Conservation (phyloP, 2,113 vertebrate genomes). For the Takifugu flavidus region DNA sequence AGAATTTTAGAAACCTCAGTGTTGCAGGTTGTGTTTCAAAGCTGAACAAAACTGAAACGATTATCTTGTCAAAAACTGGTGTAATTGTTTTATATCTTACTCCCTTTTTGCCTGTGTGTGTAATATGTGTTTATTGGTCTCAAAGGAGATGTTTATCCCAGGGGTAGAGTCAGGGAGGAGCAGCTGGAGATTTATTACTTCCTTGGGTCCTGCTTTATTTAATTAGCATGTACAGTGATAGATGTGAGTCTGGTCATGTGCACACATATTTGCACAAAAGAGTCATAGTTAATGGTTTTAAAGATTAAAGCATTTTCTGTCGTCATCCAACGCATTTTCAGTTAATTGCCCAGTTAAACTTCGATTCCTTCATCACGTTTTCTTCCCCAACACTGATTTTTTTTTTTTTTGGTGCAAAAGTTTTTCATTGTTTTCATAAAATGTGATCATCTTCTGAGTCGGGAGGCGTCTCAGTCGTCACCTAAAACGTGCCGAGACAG, state of each 20-base stretch:
- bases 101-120: conserved; percentile 1
- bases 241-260: conserved; percentile 1
- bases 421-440: no score
- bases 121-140: conserved; percentile 25
- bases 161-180: conserved; percentile 48
- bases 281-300: no score
- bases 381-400: no score
- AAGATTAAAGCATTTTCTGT: no score
- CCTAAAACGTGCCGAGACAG: no score
- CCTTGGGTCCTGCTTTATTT: conserved; percentile 66
- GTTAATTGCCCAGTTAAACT: no score
- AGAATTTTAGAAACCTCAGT: no score
- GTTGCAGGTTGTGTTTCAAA: neutral
- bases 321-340: no score
- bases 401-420: no score
- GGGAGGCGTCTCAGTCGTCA: no score
- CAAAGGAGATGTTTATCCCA: conserved; percentile 51
- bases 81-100: neutral
- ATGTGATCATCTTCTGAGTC: no score
- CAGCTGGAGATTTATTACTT: conserved; percentile 66
- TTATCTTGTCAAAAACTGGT: neutral
- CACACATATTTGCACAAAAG: neutral
- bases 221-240: conserved; percentile 45
- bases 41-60: neutral
- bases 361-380: no score